phyloP scores from a whole-genome alignment of 1,140 invertebrate genomes.

The Drosophila carrolli region DNA sequence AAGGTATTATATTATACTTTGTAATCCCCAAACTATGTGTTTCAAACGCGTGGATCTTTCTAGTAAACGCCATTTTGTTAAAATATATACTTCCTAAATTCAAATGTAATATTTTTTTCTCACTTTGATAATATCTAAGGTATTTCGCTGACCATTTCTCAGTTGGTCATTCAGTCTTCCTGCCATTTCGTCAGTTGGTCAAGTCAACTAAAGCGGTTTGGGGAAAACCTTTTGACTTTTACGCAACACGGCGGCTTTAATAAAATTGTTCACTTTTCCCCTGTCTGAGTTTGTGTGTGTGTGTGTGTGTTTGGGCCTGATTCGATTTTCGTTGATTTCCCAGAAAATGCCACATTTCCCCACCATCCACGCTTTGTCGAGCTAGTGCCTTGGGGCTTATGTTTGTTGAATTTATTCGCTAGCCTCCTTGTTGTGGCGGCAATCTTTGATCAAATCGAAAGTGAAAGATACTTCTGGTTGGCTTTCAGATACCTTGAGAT shows the following conservation, averaged over 20 bases:
- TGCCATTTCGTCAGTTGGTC: conserved; percentile 22
- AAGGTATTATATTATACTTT: too few relatives aligned
- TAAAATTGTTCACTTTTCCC: conserved; percentile 38
- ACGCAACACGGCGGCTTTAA: conserved; percentile 38
- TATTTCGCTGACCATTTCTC: conserved; percentile 3
- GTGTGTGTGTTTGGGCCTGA: conserved; percentile 16
- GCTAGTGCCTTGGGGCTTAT: conserved; percentile 13
- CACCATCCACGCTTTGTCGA: background rate
- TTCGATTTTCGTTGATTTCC: conserved; percentile 50
- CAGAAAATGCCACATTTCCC: conserved; percentile 22
- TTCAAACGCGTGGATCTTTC: too few relatives aligned
- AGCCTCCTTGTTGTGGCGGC: conserved; percentile 32
- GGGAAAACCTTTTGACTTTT: conserved; percentile 36
- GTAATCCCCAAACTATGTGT: too few relatives aligned
- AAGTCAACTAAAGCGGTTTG: conserved; percentile 12
- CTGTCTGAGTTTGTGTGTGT: too few relatives aligned
- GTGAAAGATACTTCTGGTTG: conserved; percentile 24
- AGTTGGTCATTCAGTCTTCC: conserved; percentile 22
- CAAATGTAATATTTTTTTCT: background rate
- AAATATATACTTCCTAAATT: too few relatives aligned
- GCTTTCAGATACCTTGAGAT: conserved; percentile 18
- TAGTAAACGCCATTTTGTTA: too few relatives aligned
- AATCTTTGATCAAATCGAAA: conserved; percentile 49
- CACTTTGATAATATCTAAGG: background rate
- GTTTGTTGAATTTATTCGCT: conserved; percentile 34